phyloP scores from a whole-genome alignment of 2,888 invertebrate genomes.

The Lacanobia oleracea region DNA sequence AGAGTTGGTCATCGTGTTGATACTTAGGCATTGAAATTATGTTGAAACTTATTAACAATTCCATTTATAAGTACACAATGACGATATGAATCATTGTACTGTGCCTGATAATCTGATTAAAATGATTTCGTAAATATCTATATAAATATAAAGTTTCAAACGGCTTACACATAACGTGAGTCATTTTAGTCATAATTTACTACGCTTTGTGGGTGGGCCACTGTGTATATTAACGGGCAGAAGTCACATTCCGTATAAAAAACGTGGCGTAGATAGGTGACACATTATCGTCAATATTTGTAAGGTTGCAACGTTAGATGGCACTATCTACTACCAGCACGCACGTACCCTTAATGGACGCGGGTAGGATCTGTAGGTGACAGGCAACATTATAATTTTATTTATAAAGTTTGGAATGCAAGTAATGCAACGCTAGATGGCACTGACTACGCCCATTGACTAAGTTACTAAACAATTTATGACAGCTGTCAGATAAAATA shows the following conservation, averaged over 20 bases:
- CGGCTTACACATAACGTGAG: slow-evolving; percentile 26
- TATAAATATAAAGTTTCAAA: slow-evolving; percentile 22
- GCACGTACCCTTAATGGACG: too few species aligned
- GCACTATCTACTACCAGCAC: too few species aligned
- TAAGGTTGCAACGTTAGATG: too few species aligned
- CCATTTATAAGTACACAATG: not conserved
- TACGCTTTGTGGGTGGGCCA: slow-evolving; percentile 14
- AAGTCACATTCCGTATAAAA: slow-evolving; percentile 3
- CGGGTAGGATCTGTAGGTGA: too few species aligned
- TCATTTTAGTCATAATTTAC: slow-evolving; percentile 39
- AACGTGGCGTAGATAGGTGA: too few species aligned
- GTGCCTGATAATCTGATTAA: slow-evolving; percentile 11
- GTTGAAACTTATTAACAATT: slow-evolving; percentile 1
- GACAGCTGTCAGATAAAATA: too few species aligned
- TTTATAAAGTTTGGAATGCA: too few species aligned
- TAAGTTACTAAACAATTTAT: too few species aligned
- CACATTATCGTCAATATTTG: too few species aligned
- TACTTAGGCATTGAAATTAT: not conserved
- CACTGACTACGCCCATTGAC: too few species aligned
- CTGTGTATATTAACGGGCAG: not conserved
- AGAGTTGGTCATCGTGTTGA: not conserved
- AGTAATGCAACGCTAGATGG: too few species aligned
- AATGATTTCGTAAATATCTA: slow-evolving; percentile 23
- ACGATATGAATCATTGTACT: slow-evolving; percentile 29
- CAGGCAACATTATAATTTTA: too few species aligned